Conservation (phyloP, 2,113 vertebrate species). For the Semicossyphus pulcher region DNA sequence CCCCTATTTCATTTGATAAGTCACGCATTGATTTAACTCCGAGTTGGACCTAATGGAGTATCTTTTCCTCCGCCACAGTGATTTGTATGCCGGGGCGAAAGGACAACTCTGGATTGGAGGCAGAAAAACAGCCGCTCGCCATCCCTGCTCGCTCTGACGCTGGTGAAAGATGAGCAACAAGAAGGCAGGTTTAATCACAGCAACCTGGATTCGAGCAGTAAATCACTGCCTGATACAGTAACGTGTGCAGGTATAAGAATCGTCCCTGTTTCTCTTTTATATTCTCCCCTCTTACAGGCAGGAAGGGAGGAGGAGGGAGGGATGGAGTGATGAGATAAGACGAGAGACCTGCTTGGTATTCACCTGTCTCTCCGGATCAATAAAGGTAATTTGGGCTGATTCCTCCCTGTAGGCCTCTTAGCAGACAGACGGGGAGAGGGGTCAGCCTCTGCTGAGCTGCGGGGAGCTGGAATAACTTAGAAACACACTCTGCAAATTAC, state of each 20-base stretch:
- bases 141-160: constrained; percentile 36
- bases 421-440: constrained; percentile 79
- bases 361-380: constrained; percentile 86
- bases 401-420: constrained; percentile 82
- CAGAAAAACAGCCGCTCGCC: constrained; percentile 76
- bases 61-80: constrained; percentile 76
- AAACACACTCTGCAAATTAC: constrained; percentile 80
- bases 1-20: constrained; percentile 85
- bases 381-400: constrained; percentile 84
- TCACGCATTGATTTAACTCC: constrained; percentile 84
- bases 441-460: constrained; percentile 79
- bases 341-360: constrained; percentile 80
- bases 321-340: constrained; percentile 57
- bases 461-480: constrained; percentile 82
- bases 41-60: constrained; percentile 84
- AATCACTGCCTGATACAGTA: constrained; percentile 66
- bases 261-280: constrained; percentile 29
- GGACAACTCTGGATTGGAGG: constrained; percentile 76
- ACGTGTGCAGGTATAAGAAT: constrained; percentile 34
- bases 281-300: constrained; percentile 28
- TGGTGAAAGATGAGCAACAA: constrained; percentile 63
- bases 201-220: constrained; percentile 62
- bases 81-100: constrained; percentile 80
- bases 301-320: constrained; percentile 46
- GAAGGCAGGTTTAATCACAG: constrained; percentile 70